Evolutionary conservation across 1,140 invertebrate species (phyloP), one percentile per base, ranked within the genome.

Genomic region (Aphaenogaster floridana): DNA sequence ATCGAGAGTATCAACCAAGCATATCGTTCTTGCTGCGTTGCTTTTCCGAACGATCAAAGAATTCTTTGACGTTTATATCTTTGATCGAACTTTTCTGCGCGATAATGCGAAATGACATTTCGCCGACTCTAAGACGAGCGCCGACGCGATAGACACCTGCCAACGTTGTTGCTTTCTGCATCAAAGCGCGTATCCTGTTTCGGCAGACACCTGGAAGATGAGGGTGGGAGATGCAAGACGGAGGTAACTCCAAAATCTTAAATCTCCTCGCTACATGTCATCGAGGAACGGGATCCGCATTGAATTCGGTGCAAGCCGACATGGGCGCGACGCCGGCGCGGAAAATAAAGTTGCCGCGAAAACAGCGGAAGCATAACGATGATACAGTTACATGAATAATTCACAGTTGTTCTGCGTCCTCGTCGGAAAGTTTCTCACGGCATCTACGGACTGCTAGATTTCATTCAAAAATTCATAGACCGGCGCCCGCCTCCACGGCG

Each of bases 351-450:
- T 92, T 92, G 88, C 90, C 85, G 79, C 80, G 88, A 61, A 54
- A 87, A 90, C 79, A 87, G 88, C 87, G 90, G 89, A 79, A 89
- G 90, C 79, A 92, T 93, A 92, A 92, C 90, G 92, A 93, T 93
- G 94, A 94, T 92, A 89, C 92, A 90, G 87, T 78, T 72, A 80
- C 91, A 93, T 94, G 93, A 94, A 94, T 94, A 91, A 94, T 94
- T 94, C 92, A 92, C 84, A 48, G 74, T 90, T 90, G 92, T 91
- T 92, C 91, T 78, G 54, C 11, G 50, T 86, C 64, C 50, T 74
- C 63, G 45, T n/a, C 81, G 89, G 66, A 77, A 63, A 78, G 89
- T 83, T 84, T 68, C 78, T 81, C 59, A 59, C 61, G 59, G 66
- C 61, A 72, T 74, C 69, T 39, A 76, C 68, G 71, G 50, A 54